Base-by-base conservation (phyloP, 2,888 invertebrate genomes). In the Coelopa pilipes region DNA sequence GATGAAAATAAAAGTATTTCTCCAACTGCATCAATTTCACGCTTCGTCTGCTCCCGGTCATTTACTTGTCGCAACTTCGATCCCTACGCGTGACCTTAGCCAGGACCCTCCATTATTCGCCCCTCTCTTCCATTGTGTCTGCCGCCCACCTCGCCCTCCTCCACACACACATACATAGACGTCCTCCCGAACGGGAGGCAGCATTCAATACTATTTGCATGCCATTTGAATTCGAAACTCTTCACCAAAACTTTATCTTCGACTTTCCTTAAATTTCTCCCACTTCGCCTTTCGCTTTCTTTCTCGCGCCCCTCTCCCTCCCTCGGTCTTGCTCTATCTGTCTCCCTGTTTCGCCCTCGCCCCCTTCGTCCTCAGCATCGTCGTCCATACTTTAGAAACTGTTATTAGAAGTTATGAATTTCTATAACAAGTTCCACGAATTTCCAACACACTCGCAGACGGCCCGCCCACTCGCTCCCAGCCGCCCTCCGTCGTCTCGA, bases 351-450 rank as follows among this genome's bases (percentile, higher is more conserved):
- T 34, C 34, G 2, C 34, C 34, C 7, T 34, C 7, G 7, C 7
- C 34, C 7, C 34, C 34, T 34, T 7, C 34, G 34, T 34, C 34
- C 34, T 34, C 34, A 34, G 2, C 34, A 34, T 34, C 2, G 34
- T 34, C 34, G 53, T 50, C 49, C 34, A 34, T 67, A 67, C 67
- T 67, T 53, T 53, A 34, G 67, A 70, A 70, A 60, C 60, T 70
- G 49, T 60, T 70, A 49, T 60, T 60, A 70, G 49, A 60, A 70
- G 60, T 70, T 60, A 60, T 59, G 59, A 46, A 70, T 60, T 70
- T 70, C 60, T 59, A 60, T 19, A 59, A 53, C 24, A 67, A 50
- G 53, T 55, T 67, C 34, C 67, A 55, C 53, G 55, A 66, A 49
- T 66, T 66, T 66, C 66, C 24, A 66, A 67, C 67, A 67, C 13